Evolutionary conservation across 2,113 vertebrate genomes (phyloP), one percentile per base, ranked within the genome.

Genomic region (Mesocricetus auratus): DNA sequence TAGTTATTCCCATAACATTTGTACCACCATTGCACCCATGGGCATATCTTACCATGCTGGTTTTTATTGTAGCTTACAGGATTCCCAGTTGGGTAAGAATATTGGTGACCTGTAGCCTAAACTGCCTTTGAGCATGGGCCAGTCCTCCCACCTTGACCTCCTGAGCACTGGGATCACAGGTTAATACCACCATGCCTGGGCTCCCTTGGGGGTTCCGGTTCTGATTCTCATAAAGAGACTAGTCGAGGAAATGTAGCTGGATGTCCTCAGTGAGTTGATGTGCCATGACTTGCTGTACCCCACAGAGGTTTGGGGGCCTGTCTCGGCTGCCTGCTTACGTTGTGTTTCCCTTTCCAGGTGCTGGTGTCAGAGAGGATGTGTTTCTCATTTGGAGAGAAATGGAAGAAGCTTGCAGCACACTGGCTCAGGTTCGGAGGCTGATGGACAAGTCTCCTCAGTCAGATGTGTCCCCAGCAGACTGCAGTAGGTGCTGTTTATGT

Each of bases 341-440:
- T 89, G 58, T 94, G 33, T 88, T 97, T 96, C 94, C 62, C 64
- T 91, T 56, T 97, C 75, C 90, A 98, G 99, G 98, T 68, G 98
- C 98, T 56, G 98, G 98, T 78, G 98, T 99, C 90, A 58, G 98
- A 98, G 98, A 99, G 97, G 99, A 99, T 68, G 98, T 99, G 42
- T 99, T 98, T 92, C 96, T 99, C 96, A 98, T 99, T 71, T 99
- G 98, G 98, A 98, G 93, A 39, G 99, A 99, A 88, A 29, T 99
- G 95, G 98, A 98, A n/a, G 98, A 99, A 97, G 99, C 99, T 66
- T 98, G 73, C 77, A 98, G 88, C 91, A 98, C 97, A 0, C 73
- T 98, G 42, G 97, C 74, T 85, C 97, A 98, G 95, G 53, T 99
- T 88, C 98, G 97, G 97, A 96, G 93, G 83, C 98, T 99, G 90